Evolutionary conservation across 2,113 vertebrate genomes (phyloP).

Genomic region (Hiodon alosoides): DNA sequence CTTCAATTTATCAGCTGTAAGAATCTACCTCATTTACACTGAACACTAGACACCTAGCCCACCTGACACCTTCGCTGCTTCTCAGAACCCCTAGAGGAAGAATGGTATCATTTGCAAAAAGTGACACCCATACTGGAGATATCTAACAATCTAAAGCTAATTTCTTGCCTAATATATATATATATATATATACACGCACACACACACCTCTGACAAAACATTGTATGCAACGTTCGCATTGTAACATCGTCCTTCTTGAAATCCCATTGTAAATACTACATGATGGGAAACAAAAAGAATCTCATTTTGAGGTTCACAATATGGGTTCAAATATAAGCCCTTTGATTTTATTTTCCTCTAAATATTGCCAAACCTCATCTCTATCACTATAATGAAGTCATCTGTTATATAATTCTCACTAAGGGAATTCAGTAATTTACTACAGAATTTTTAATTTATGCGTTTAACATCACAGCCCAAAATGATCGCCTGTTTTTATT

Average conservation of each 20-base stretch:
- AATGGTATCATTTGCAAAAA: not conserved
- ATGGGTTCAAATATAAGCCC: not conserved
- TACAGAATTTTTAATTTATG: not conserved
- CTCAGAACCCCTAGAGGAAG: not conserved
- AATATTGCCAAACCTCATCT: constrained; percentile 14
- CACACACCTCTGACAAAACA: not conserved
- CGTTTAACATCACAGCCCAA: not conserved
- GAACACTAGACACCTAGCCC: not conserved
- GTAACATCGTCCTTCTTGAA: not conserved
- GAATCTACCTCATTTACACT: constrained; percentile 28
- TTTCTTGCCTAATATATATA: too few relatives aligned
- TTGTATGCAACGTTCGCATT: not conserved
- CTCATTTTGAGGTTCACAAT: not conserved
- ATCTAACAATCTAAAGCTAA: not conserved
- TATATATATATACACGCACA: too few relatives aligned
- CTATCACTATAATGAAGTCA: not conserved
- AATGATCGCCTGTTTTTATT: not conserved
- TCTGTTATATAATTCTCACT: not conserved
- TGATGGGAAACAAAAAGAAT: not conserved
- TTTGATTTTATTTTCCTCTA: constrained; percentile 2
- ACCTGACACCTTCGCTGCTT: not conserved
- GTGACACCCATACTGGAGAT: not conserved
- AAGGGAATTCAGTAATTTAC: not conserved
- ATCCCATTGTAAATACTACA: constrained; percentile 18
- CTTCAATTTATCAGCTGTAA: constrained; percentile 12